phyloP scores from a whole-genome alignment of 2,888 invertebrate genomes.

The Perithous albicinctus region DNA sequence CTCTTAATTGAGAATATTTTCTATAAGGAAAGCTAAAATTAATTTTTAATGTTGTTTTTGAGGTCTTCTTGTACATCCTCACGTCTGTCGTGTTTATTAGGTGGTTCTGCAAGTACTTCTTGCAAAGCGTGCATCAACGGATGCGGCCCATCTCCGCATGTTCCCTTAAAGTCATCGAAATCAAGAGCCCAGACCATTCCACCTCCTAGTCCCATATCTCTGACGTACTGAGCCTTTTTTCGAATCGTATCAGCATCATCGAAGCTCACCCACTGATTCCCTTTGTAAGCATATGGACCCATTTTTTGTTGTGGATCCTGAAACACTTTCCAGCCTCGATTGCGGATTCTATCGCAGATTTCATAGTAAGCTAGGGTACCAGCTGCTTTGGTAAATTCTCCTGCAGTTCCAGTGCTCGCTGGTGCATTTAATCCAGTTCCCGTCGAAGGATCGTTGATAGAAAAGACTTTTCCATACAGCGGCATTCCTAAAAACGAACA shows the following conservation, averaged over 20 bases:
- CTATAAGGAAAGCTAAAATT: too few relatives aligned
- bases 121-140: slow-evolving; percentile 93
- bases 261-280: slow-evolving; percentile 96
- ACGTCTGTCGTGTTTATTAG: slow-evolving; percentile 78
- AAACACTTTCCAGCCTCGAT: slow-evolving; percentile 92
- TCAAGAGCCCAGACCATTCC: slow-evolving; percentile 97
- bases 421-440: slow-evolving; percentile 89
- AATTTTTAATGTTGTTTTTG: background rate
- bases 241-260: slow-evolving; percentile 93
- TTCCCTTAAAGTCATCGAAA: slow-evolving; percentile 92
- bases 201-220: slow-evolving; percentile 92
- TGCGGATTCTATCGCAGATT: slow-evolving; percentile 93
- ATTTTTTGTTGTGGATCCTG: slow-evolving; percentile 91
- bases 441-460: slow-evolving; percentile 83
- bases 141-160: slow-evolving; percentile 92
- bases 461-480: slow-evolving; percentile 94
- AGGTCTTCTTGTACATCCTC: slow-evolving; percentile 44
- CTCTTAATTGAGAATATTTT: too few relatives aligned
- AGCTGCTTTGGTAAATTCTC: slow-evolving; percentile 93
- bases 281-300: slow-evolving; percentile 95
- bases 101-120: slow-evolving; percentile 87
- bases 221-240: slow-evolving; percentile 92
- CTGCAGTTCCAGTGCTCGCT: slow-evolving; percentile 92
- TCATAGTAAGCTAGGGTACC: slow-evolving; percentile 96
- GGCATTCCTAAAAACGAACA: slow-evolving; percentile 87